Conservation (phyloP, 2,888 invertebrate genomes). For the Lasioglossum leucozonium region DNA sequence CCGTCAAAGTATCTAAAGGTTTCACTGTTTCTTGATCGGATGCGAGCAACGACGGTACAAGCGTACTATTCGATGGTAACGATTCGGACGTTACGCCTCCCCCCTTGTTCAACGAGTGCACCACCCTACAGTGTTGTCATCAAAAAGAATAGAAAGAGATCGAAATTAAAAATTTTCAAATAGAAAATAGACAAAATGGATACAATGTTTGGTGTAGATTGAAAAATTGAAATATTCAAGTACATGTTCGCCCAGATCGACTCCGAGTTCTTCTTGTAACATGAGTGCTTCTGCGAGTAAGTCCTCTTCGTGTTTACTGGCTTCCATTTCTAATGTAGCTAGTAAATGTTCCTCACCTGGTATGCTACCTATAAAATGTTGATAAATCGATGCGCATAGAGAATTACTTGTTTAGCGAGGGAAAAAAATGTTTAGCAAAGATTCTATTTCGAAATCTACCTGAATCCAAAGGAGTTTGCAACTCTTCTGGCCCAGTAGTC, state of each 20-base stretch:
- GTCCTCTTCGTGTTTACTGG: slow-evolving; percentile 82
- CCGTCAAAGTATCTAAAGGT: slow-evolving; percentile 6
- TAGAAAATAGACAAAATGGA: not conserved
- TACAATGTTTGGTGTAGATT: not conserved
- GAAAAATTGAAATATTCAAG: slow-evolving; percentile 12
- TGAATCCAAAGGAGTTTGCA: slow-evolving; percentile 79
- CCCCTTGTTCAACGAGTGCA: slow-evolving; percentile 68
- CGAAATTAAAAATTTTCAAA: not conserved
- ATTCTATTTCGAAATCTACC: slow-evolving; percentile 62
- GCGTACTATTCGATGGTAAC: slow-evolving; percentile 34
- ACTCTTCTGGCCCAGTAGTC: slow-evolving; percentile 74
- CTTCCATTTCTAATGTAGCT: slow-evolving; percentile 82
- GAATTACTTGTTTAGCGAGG: not conserved
- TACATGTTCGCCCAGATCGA: slow-evolving; percentile 79
- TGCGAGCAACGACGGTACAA: slow-evolving; percentile 47
- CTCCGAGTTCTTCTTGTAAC: slow-evolving; percentile 81
- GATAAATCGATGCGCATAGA: not conserved
- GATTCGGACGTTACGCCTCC: slow-evolving; percentile 52
- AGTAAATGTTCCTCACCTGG: slow-evolving; percentile 82
- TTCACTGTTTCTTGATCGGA: slow-evolving; percentile 47
- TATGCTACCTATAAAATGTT: slow-evolving; percentile 74
- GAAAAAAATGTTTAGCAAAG: not conserved
- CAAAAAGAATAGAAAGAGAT: slow-evolving; percentile 10
- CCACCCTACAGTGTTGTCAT: slow-evolving; percentile 62
- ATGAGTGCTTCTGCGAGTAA: slow-evolving; percentile 81